Conservation (phyloP, 2,113 vertebrate species). For the Cryptomyrus ogoouensis region DNA sequence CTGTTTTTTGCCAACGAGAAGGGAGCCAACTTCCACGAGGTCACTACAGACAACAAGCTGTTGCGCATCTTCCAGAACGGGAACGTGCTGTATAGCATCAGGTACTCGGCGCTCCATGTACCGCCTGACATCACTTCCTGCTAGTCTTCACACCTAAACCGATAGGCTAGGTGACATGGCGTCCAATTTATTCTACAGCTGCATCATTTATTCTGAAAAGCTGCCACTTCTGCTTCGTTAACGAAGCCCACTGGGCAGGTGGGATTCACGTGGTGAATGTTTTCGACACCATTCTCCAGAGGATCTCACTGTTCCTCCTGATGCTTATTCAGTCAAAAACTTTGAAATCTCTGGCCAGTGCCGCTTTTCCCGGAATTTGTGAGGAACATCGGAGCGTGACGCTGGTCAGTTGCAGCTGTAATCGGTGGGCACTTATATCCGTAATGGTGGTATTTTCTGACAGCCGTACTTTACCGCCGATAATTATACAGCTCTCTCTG, state of each 20-base stretch:
- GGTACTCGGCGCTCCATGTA: conserved; percentile 48
- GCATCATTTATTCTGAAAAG: background rate
- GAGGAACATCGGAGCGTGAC: background rate
- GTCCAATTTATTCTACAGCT: background rate
- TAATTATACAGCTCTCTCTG: conserved; percentile 54
- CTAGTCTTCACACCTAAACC: background rate
- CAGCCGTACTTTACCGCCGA: conserved; percentile 51
- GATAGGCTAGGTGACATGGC: background rate
- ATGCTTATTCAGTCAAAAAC: background rate
- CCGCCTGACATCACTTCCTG: background rate
- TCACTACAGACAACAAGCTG: conserved; percentile 90
- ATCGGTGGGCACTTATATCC: conserved; percentile 34
- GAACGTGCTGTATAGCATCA: conserved; percentile 88
- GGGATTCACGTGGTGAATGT: background rate
- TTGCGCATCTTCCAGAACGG: conserved; percentile 88
- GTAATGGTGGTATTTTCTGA: conserved; percentile 40
- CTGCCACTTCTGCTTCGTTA: background rate
- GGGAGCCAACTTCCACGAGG: conserved; percentile 86
- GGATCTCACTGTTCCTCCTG: background rate
- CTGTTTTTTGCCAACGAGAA: conserved; percentile 92
- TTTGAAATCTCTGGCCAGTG: background rate
- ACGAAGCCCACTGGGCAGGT: background rate
- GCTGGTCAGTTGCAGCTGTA: conserved; percentile 17
- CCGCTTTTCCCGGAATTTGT: background rate
- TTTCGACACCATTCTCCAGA: background rate